phyloP scores from a whole-genome alignment of 2,888 invertebrate genomes.

The Drosophila meridionalis region DNA sequence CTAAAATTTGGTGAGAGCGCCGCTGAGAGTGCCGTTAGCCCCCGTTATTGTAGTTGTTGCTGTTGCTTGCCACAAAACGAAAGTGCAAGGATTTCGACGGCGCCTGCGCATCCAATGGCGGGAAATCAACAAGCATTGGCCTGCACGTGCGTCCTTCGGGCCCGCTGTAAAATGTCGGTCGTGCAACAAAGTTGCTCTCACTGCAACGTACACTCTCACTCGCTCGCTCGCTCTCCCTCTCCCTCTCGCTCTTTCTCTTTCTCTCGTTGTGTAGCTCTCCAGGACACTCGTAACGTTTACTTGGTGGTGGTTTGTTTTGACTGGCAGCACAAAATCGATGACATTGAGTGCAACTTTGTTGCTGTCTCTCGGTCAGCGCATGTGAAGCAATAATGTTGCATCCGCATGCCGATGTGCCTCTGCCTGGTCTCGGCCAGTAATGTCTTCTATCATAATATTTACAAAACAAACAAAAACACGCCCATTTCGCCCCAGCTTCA shows the following conservation, averaged over 20 bases:
- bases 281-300: constrained; percentile 33
- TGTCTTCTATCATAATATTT: constrained; percentile 54
- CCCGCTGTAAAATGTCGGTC: constrained; percentile 69
- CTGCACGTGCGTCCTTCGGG: constrained; percentile 56
- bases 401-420: constrained; percentile 43
- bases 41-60: not conserved
- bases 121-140: constrained; percentile 64
- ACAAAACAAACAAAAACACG: constrained; percentile 61
- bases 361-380: constrained; percentile 57
- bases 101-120: constrained; percentile 77
- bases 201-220: constrained; percentile 21
- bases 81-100: constrained; percentile 78
- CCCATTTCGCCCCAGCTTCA: constrained; percentile 23
- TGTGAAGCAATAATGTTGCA: constrained; percentile 47
- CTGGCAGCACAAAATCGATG: constrained; percentile 79
- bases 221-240: not conserved
- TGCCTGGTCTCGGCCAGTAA: constrained; percentile 21
- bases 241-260: constrained; percentile 8
- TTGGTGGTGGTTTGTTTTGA: constrained; percentile 69
- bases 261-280: constrained; percentile 20
- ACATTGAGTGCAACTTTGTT: constrained; percentile 84
- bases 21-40: constrained; percentile 29
- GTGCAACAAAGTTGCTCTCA: constrained; percentile 81
- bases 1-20: constrained; percentile 50
- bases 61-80: constrained; percentile 63